Conservation (phyloP, 2,888 invertebrate genomes). For the Zele albiditarsus region DNA sequence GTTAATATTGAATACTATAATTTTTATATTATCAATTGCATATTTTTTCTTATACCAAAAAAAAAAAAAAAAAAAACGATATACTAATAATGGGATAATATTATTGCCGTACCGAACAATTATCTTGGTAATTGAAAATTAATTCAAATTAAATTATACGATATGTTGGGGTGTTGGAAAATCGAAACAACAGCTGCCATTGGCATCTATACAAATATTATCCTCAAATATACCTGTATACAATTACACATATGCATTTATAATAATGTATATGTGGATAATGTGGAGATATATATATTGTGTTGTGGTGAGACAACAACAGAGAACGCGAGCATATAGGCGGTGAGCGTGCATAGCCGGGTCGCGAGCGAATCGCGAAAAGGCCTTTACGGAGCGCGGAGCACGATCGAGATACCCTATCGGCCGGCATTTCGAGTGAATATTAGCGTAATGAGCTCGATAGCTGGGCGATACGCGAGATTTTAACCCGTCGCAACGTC, state of each 20-base stretch:
- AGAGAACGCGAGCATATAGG: slow-evolving; percentile 24
- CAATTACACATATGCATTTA: slow-evolving; percentile 8
- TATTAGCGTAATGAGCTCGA: slow-evolving; percentile 72
- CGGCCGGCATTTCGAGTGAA: slow-evolving; percentile 69
- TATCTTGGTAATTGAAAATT: neutral
- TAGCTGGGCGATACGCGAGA: slow-evolving; percentile 65
- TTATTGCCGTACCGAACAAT: slow-evolving; percentile 9
- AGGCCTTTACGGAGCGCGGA: slow-evolving; percentile 65
- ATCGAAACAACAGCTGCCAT: slow-evolving; percentile 23
- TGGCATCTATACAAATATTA: slow-evolving; percentile 15
- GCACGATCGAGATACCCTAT: slow-evolving; percentile 69
- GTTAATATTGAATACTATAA: too few species aligned
- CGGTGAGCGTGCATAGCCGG: slow-evolving; percentile 39
- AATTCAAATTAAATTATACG: slow-evolving; percentile 3
- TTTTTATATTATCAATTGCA: neutral
- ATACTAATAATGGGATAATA: neutral
- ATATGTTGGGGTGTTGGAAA: slow-evolving; percentile 12
- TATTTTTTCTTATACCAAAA: neutral
- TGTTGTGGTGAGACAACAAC: slow-evolving; percentile 29
- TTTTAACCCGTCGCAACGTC: slow-evolving; percentile 62
- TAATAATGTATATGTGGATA: neutral
- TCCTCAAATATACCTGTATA: too few species aligned
- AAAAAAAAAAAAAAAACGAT: neutral
- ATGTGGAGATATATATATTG: neutral
- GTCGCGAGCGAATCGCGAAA: slow-evolving; percentile 58